Evolutionary conservation across 2,888 invertebrate genomes (phyloP), one percentile per base, ranked within the genome.

Genomic region (Drosophila heteroneura): DNA sequence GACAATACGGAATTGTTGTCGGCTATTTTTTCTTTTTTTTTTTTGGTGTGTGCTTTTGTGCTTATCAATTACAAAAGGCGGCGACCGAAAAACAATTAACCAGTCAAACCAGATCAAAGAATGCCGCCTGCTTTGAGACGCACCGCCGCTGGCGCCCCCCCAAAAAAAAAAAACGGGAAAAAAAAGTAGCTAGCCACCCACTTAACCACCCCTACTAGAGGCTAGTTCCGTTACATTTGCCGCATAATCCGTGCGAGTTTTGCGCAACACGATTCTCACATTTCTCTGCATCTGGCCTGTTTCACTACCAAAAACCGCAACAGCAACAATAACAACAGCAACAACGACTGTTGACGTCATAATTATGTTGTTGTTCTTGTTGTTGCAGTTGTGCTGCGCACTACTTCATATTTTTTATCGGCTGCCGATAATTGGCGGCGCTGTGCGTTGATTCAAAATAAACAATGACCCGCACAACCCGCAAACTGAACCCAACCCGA

Each of bases 31-130:
- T 41, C 0, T 1, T 1, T 0, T 14, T 35, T 35, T 16, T 39
- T 16, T 33, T 22, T 14, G 22, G 28, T 44, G 41, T 33, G 62
- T 64, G 28, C 56, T 62, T 69, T 32, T 37, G 2, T 26, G 73
- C 82, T 85, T 85, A 85, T 85, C 85, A 85, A 85, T 90, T 85
- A 90, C 90, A 90, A 85, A 85, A 81, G 81, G 83, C 79, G 70
- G 89, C 90, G 81, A 69, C 64, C 74, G 65, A 53, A 76, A 70
- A 60, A 79, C 85, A 88, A 90, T 85, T 88, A 90, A 74, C 58
- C 70, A 85, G 83, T 89, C 89, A 89, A 63, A 68, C 32, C 59
- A 56, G 77, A 84, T 85, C 89, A 85, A 85, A 85, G 70, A 35
- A 14, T n/a, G 74, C 70, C 73, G 76, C 41, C 67, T 28, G 65